Evolutionary conservation across 2,888 invertebrate genomes (phyloP), one percentile per base, ranked within the genome.

Genomic region (Girardia tigrina): DNA sequence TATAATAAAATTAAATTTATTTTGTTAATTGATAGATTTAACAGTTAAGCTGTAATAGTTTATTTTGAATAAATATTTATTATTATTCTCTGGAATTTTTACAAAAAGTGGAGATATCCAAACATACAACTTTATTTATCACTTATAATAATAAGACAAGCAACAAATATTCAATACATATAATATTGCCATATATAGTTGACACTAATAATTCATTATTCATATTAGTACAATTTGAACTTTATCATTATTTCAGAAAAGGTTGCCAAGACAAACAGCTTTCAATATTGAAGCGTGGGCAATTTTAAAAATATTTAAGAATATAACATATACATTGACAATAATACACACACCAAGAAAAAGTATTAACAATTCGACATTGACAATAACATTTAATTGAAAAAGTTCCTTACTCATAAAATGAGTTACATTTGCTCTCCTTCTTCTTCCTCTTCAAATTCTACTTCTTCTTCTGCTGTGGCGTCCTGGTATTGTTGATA

Each of bases 401-500:
- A 56, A 56, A 56, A 8, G 56, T 56, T 16, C 56, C 56, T 56
- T 56, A 56, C 56, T 56, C 56, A 56, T 12, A 4, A 16, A 56
- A 56, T n/a, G 56, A 56, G n/a, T 56, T 56, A 56, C 56, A 56
- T 56, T 56, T 56, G 56, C n/a, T 56, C 56, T 6, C 56, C 56
- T 16, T 56, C 56, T 56, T 56, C 56, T n/a, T 56, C 56, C 23
- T 56, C 56, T 16, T 56, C 56, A 56, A 56, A 56, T n/a, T 56
- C 56, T 2, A 56, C 56, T 56, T 56, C 56, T 56, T 56, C 56
- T 56, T 56, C 56, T 12, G 56, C 56, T 29, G 70, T 28, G 4
- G 70, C 71, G 16, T 29, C 28, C n/a, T 27, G 71, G 16, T 56
- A 28, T 28, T 27, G 29, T 70, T 70, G 71, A 73, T 77, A 73